Base-by-base conservation (phyloP, 2,113 vertebrate genomes). In the Nibea coibor region DNA sequence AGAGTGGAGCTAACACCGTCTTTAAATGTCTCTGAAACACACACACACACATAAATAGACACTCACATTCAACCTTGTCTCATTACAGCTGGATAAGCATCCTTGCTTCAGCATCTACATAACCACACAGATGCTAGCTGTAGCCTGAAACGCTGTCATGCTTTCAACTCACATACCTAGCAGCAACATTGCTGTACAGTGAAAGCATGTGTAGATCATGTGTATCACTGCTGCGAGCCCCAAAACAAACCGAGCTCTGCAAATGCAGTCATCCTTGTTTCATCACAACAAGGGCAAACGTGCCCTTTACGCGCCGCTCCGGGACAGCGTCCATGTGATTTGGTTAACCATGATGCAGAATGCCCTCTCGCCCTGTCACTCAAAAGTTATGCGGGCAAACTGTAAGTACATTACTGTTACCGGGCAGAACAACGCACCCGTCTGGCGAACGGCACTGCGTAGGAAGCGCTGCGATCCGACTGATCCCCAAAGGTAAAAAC, bases 401-500 rank as follows among this genome's bases (percentile, higher is more conserved):
- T 81, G 66, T 47, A 82, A 61, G 65, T 62, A 62, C 59, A 57
- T 62, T 28, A 19, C 47, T 78, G 87, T 88, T 85, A 59, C 84
- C 0, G 17, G 77, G 84, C 65, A 90, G 81, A 88, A 35, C 26
- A 6, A 7, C 14, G 8, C 8, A 1, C 35, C 8, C 8, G 35
- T 39, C 8, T 9, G 71, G 42, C 56, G 3, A 22, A 24, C 4
- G 4, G 43, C 14, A 4, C 43, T 45, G 43, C 35, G 35, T 39
- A 39, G 35, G 35, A 39, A 39, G 35, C 35, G 35, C 35, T 39
- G 8, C 8, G 35, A 39, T 39, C 8, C 35, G 7, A 39, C 8
- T 6, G 35, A 39, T 39, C 35, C 35, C 35, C 35, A 8, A 39
- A 9, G 35, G 8, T 39, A 39, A 39, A 39, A 39, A 39, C 35